phyloP scores from a whole-genome alignment of 2,797 vertebrate species.

The Lateolabrax maculatus region DNA sequence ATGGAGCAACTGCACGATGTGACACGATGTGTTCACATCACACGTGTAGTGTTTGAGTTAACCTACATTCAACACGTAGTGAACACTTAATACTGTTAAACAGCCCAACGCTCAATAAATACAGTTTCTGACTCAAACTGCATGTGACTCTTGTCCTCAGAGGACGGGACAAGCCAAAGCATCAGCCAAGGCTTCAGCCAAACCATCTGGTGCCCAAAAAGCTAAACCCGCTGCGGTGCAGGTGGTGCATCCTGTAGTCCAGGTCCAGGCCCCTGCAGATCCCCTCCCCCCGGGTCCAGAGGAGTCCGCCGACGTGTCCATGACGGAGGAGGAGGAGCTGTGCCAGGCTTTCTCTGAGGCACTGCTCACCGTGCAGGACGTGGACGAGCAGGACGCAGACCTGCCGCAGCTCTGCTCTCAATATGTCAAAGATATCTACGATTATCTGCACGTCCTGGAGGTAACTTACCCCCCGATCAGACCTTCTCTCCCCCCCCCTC shows the following conservation, averaged over 20 bases:
- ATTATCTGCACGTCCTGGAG: slow-evolving; percentile 91
- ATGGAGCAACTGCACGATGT: too few species aligned
- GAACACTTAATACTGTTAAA: too few species aligned
- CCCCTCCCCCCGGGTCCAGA: slow-evolving; percentile 16
- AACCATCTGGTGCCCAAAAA: slow-evolving; percentile 52
- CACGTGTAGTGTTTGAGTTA: too few species aligned
- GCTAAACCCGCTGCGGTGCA: slow-evolving; percentile 45
- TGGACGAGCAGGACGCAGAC: slow-evolving; percentile 89
- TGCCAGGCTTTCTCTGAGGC: slow-evolving; percentile 93
- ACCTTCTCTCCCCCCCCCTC: accelerated
- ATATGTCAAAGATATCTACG: slow-evolving; percentile 95
- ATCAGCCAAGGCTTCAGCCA: slow-evolving; percentile 58
- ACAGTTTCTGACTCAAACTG: background rate
- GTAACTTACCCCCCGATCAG: slow-evolving; percentile 62
- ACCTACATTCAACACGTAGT: too few species aligned
- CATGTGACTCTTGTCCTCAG: slow-evolving; percentile 35
- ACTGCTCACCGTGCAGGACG: slow-evolving; percentile 88
- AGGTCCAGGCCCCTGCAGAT: background rate
- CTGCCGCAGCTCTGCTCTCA: slow-evolving; percentile 93
- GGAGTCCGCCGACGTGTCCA: slow-evolving; percentile 79
- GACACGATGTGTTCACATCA: too few species aligned
- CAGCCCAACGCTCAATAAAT: background rate
- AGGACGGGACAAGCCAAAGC: slow-evolving; percentile 66
- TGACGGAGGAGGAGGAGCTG: slow-evolving; percentile 91
- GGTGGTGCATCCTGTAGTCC: background rate